A percentile compares a stretch with the other conserved stretches of the same genome.
phyloP scores from a whole-genome alignment of 2,888 invertebrate species.

The Agriopis marginaria region DNA sequence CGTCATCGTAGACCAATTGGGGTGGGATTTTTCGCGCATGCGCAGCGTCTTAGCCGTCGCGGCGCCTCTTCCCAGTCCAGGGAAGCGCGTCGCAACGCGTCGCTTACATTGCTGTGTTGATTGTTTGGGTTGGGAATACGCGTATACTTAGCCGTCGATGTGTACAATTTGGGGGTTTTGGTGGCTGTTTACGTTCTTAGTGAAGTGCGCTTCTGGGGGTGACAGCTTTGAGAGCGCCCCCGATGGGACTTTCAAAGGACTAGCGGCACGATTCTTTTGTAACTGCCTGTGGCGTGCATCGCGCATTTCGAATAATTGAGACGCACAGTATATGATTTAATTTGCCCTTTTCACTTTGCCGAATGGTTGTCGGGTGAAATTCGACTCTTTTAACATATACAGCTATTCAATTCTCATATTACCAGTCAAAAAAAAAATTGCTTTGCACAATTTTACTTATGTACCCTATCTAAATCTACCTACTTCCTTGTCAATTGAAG shows the following conservation, averaged over 20 bases:
- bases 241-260: constrained; percentile 83
- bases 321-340: constrained; percentile 81
- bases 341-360: constrained; percentile 76
- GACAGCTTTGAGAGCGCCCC: constrained; percentile 82
- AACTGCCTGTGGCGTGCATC: constrained; percentile 71
- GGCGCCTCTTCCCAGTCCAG: constrained; percentile 71
- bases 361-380: constrained; percentile 64
- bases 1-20: constrained; percentile 85
- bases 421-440: constrained; percentile 18
- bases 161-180: constrained; percentile 55
- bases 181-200: constrained; percentile 67
- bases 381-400: constrained; percentile 52
- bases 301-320: constrained; percentile 82
- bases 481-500: background rate
- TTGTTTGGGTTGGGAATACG: constrained; percentile 51
- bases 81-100: constrained; percentile 53
- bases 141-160: constrained; percentile 57
- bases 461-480: background rate
- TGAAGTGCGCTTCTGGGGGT: constrained; percentile 78
- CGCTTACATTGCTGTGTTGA: constrained; percentile 70
- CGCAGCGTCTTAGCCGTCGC: constrained; percentile 76
- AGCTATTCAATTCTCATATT: constrained; percentile 46
- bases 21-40: constrained; percentile 76
- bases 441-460: background rate
- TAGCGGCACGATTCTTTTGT: constrained; percentile 79